Conservation (phyloP, 2,888 invertebrate species). For the Buathra laborator region DNA sequence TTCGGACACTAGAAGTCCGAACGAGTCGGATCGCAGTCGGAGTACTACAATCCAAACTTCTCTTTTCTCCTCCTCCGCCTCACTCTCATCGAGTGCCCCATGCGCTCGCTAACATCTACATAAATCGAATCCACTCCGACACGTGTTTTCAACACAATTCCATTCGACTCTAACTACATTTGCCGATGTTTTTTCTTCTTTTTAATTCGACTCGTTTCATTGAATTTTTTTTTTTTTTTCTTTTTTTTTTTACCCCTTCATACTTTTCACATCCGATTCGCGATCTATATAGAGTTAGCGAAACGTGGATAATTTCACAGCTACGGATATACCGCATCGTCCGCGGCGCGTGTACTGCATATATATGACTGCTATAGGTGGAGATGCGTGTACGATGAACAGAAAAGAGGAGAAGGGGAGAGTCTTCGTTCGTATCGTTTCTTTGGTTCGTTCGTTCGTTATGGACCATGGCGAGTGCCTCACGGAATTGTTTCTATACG, state of each 20-base stretch:
- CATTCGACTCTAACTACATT: neutral
- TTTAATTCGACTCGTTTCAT: neutral
- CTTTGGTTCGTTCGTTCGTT: conserved; percentile 43
- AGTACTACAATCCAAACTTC: neutral
- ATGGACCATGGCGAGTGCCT: conserved; percentile 55
- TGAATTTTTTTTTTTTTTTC: neutral
- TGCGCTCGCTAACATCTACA: neutral
- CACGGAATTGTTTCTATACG: conserved; percentile 62
- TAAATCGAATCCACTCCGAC: conserved; percentile 16
- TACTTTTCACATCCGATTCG: neutral
- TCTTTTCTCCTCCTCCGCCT: neutral
- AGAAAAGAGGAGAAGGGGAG: neutral
- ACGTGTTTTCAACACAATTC: conserved; percentile 15
- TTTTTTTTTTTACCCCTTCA: neutral
- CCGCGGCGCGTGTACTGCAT: neutral
- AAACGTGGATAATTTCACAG: conserved; percentile 55
- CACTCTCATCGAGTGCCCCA: neutral
- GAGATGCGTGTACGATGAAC: conserved; percentile 25
- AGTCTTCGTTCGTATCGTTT: conserved; percentile 25
- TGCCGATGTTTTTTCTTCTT: neutral
- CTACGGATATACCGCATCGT: conserved; percentile 13
- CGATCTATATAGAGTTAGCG: conserved; percentile 38
- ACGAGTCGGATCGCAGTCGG: no score
- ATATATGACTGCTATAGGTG: neutral
- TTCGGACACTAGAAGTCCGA: neutral